Evolutionary conservation across 1,140 invertebrate genomes (phyloP), one percentile per base, ranked within the genome.

Genomic region (Drosophila hydei): DNA sequence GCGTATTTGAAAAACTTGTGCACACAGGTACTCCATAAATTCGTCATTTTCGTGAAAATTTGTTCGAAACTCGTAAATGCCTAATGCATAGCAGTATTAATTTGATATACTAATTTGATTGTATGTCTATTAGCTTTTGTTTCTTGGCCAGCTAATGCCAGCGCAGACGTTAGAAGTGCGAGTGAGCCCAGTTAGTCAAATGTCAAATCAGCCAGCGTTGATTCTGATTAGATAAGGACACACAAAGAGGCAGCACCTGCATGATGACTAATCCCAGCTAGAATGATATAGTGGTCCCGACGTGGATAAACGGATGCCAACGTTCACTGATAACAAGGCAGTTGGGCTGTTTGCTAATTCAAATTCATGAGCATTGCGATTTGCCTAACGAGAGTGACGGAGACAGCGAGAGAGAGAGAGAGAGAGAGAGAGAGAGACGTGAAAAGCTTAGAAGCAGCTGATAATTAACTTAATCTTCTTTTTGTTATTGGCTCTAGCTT

Each of bases 1-100:
- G 79, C 81, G 60, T 84, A 91, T 50, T 91, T 79, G 23, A 90
- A 90, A 58, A 90, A 79, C 60, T 77, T 75, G 33, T 76, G 64
- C 23, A 89, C 61, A 27, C 75, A 61, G 48, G 76, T 90, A 12
- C 71, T 75, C 89, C 84, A 90, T 21, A 89, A 48, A 40, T 80
- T 84, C 25, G 84, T 42, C 80, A 90, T 87, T 16, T 36, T 51
- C 27, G 8, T 11, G 2, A 3, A 21, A 2, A 1, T 42, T 42
- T 19, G 1, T 18, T 51, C 12, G 6, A 45, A 33, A 16, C 52
- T 38, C 23, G 23, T 38, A 19, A 56, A 1, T 12, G 19, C 14
- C 63, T 42, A 72, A 51, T 64, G 60, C 79, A 81, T 78, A 45
- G 4, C 8, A 27, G 45, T 19, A 0, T 21, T 67, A 9, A 18